phyloP scores from a whole-genome alignment of 2,888 invertebrate species.

The Tachina fera region DNA sequence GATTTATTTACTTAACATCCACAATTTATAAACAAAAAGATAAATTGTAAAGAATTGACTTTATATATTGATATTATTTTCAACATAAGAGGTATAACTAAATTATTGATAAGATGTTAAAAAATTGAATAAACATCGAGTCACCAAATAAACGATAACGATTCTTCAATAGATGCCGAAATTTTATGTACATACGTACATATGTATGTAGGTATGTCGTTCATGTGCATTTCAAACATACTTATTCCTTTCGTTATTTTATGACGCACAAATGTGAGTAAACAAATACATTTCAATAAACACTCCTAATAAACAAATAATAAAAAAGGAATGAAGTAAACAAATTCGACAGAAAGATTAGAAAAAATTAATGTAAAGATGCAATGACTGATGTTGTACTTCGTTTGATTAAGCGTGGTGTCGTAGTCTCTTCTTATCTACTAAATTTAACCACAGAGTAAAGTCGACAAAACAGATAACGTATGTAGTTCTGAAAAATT shows the following conservation, averaged over 20 bases:
- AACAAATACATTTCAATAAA: slow-evolving; percentile 16
- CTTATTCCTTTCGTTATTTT: neutral
- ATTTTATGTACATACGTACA: neutral
- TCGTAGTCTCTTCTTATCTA: slow-evolving; percentile 27
- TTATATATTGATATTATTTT: slow-evolving; percentile 33
- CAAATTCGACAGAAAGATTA: slow-evolving; percentile 27
- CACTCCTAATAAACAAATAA: neutral
- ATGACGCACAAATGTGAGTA: neutral
- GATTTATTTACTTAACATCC: slow-evolving; percentile 49
- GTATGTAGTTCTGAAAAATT: too few species aligned
- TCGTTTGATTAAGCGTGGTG: neutral
- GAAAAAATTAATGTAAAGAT: neutral
- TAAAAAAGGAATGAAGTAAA: slow-evolving; percentile 27
- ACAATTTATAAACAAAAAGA: slow-evolving; percentile 44
- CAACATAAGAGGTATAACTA: slow-evolving; percentile 7
- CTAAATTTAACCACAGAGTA: slow-evolving; percentile 15
- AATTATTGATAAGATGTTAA: slow-evolving; percentile 62
- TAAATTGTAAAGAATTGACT: slow-evolving; percentile 34
- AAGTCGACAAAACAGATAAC: neutral
- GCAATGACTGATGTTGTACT: neutral
- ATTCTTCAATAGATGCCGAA: slow-evolving; percentile 40
- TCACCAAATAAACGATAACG: slow-evolving; percentile 17
- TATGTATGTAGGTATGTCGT: too few species aligned
- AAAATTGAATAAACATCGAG: slow-evolving; percentile 40
- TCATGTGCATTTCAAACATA: neutral